Evolutionary conservation across 2,797 vertebrate genomes (phyloP), one percentile per base, ranked within the genome.

Genomic region (Lateolabrax maculatus): DNA sequence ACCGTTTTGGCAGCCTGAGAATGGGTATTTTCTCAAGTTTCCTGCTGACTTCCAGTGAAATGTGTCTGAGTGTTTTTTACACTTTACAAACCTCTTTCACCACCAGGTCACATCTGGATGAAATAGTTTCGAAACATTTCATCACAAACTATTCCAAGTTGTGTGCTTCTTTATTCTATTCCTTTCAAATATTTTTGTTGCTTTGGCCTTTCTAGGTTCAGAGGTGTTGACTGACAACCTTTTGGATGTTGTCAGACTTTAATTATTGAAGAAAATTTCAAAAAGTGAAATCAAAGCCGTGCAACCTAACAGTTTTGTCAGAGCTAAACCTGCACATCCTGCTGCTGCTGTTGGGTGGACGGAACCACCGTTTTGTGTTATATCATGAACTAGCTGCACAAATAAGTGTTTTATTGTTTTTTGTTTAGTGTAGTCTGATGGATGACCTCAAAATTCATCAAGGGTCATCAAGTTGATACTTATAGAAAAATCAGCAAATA

Each of bases 1-100:
- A 15, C 16, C 9, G 23, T 36, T 81, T 49, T 57, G 65, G 67
- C 69, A 55, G 44, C 16, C 73, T 8, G 4, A 21, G 27, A 25
- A 3, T 6, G 16, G 63, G 15, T 51, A 0, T 66, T 72, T 64
- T 19, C 43, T 29, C 19, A 37, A n/a, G 15, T 58, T 63, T 69
- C 39, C 37, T 23, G 68, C 39, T 39, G 56, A 57, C 25, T 12
- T 78, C 55, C 16, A 39, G 23, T 52, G 39, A 77, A 61, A 71
- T 23, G 34, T 39, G 18, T 19, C 11, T 46, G 7, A 11, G 48
- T 12, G 36, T n/a, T 58, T 29, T 55, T 53, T 36, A 4, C 18
- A 29, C 43, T 13, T 15, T 37, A 13, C 25, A 37, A 73, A 64
- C 25, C 29, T 15, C 15, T 52, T 66, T 51, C 46, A 12, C 21